Base-by-base conservation (phyloP, 2,888 invertebrate genomes). In the Brachyopa scutellaris region DNA sequence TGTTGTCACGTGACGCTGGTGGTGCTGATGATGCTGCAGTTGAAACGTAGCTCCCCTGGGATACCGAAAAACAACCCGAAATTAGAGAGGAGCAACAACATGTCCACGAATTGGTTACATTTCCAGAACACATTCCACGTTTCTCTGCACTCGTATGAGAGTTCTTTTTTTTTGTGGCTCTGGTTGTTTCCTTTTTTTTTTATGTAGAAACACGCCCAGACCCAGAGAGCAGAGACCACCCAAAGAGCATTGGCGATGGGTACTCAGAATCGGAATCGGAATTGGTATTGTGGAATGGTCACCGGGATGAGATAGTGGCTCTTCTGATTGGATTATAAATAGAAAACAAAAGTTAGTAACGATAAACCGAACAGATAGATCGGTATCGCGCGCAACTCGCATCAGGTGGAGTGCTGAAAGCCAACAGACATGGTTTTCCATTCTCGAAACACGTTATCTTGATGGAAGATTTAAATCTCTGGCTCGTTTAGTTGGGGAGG, bases 71-170 rank as follows among this genome's bases (percentile, higher is more conserved):
- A 76, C 40, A 76, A 55, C 51, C 29, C 77, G 51, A 70, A 77
- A 72, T 77, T 77, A 82, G 66, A 82, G 66, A 66, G 53, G 72
- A 82, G 59, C 77, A 66, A 77, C 66, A 77, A 77, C 77, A 53
- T 77, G 82, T 77, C 77, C 70, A 72, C 77, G 82, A 77, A 72
- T 82, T 66, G 82, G 77, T 77, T 77, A 82, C 82, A 82, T 82
- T 77, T 82, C 66, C 82, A 77, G 23, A 82, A 66, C 70, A 82
- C 47, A 72, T 82, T 76, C 70, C 69, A 40, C 57, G 67, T 78
- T 51, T 31, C 31, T 64, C 40, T 31, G 13, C 15, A 19, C 9
- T 57, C 29, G 31, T 23, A n/a, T n/a, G n/a, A n/a, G n/a, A 8
- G 2, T 31, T 36, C 42, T 66, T 49, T 66, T 47, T 26, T 67